Base-by-base conservation (phyloP, 1,140 invertebrate species). In the Scaptomyza pallida region DNA sequence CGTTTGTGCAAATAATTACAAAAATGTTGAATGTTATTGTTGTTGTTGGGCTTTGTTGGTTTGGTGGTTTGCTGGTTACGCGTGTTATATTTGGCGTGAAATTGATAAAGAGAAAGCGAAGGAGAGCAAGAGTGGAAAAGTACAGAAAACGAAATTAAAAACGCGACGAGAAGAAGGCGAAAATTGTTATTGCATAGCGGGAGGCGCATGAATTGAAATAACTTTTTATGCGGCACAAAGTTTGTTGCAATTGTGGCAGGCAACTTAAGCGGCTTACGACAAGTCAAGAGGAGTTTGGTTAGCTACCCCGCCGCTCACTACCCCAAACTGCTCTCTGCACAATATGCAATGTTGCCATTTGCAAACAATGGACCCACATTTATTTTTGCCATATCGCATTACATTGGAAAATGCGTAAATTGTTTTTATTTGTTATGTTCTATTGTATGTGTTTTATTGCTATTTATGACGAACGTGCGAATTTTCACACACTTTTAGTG, bases 1-100 rank as follows among this genome's bases (percentile, higher is more conserved):
- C 82, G 74, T 78, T 86, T 81, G 77, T 74, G 73, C 81, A 88
- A 86, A 86, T 88, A 86, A 88, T 88, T 86, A 88, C 82, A 40
- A 51, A 30, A 30, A 37, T 63, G 70, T 76, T 69, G 5, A 30
- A 30, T 61, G 45, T 50, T 61, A n/a, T 12, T 37, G 33, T n/a
- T 37, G 33, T n/a, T 37, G n/a, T 12, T n/a, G 3, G 33, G 33
- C n/a, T 37, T 37, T 37, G 33, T 3, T n/a, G 33, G 35, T 43
- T n/a, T n/a, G 33, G 33, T 37, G 33, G 33, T 37, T 37, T 37
- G 33, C 12, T n/a, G 33, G 35, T 43, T 60, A 51, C 78, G 68
- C 45, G 61, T 73, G 57, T 45, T 86, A 69, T 33, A 85, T 85
- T 86, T 65, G 63, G 64, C 77, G 81, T 77, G 77, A 81, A 85